Evolutionary conservation across 1,140 invertebrate genomes (phyloP).

Genomic region (Drosophila sulfurigaster): DNA sequence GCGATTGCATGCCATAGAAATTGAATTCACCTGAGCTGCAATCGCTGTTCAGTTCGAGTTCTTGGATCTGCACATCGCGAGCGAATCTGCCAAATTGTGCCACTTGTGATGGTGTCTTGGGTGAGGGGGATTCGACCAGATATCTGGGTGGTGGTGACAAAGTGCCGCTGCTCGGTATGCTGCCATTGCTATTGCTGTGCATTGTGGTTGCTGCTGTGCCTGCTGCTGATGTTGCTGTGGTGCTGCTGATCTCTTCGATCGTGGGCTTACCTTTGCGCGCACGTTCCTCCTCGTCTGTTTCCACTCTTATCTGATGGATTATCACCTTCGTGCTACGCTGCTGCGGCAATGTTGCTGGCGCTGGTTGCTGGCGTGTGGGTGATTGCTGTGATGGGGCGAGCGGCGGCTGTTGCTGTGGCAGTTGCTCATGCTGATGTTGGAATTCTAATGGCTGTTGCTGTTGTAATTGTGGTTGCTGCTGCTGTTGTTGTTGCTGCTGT

Average conservation of each 20-base stretch:
- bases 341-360: not conserved
- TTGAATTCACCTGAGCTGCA: conserved; percentile 73
- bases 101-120: conserved; percentile 41
- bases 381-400: not conserved
- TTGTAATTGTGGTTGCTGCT: no score
- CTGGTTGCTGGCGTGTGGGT: not conserved
- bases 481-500: no score
- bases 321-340: conserved; percentile 73
- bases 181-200: conserved; percentile 23
- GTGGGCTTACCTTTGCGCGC: conserved; percentile 55
- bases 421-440: not conserved
- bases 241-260: conserved; percentile 70
- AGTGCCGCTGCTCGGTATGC: conserved; percentile 39
- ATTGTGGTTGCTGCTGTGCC: conserved; percentile 1
- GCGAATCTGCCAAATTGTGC: conserved; percentile 54
- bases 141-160: conserved; percentile 71
- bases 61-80: conserved; percentile 72
- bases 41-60: conserved; percentile 68
- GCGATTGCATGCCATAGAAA: conserved; percentile 50
- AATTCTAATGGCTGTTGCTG: no score
- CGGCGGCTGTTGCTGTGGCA: not conserved
- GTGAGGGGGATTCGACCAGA: conserved; percentile 60
- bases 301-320: conserved; percentile 73
- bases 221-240: conserved; percentile 32
- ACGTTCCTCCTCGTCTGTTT: conserved; percentile 53